phyloP scores from a whole-genome alignment of 1,140 invertebrate genomes.

The Elymnias hypermnestra region DNA sequence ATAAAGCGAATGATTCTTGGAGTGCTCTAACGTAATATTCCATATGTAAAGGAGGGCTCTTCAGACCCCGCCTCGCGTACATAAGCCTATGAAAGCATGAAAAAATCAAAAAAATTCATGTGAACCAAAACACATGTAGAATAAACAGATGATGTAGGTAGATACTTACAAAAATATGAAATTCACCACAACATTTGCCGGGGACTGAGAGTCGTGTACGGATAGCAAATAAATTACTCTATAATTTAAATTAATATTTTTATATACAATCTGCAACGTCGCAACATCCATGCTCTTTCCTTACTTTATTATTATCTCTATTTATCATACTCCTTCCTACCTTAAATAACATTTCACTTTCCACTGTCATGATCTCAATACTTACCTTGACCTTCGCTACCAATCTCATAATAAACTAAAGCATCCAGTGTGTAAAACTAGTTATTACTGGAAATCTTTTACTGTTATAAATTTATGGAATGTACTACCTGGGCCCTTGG shows the following conservation, averaged over 20 bases:
- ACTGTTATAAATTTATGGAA: too few relatives aligned
- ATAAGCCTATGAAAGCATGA: conserved; percentile 73
- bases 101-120: conserved; percentile 73
- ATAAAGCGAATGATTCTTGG: conserved; percentile 19
- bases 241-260: not conserved
- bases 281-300: too few relatives aligned
- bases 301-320: too few relatives aligned
- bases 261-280: too few relatives aligned
- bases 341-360: too few relatives aligned
- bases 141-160: conserved; percentile 73
- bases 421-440: too few relatives aligned
- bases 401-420: too few relatives aligned
- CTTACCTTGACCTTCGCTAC: too few relatives aligned
- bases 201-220: conserved; percentile 50
- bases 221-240: conserved; percentile 31
- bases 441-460: too few relatives aligned
- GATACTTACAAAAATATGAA: conserved; percentile 76
- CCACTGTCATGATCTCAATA: too few relatives aligned
- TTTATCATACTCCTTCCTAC: too few relatives aligned
- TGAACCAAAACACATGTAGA: conserved; percentile 74
- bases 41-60: conserved; percentile 32
- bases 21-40: conserved; percentile 31
- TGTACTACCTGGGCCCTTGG: too few relatives aligned
- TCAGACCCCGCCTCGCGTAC: conserved; percentile 24
- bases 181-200: conserved; percentile 74